Evolutionary conservation across 2,113 vertebrate genomes (phyloP).

Genomic region (Thomomys bottae): DNA sequence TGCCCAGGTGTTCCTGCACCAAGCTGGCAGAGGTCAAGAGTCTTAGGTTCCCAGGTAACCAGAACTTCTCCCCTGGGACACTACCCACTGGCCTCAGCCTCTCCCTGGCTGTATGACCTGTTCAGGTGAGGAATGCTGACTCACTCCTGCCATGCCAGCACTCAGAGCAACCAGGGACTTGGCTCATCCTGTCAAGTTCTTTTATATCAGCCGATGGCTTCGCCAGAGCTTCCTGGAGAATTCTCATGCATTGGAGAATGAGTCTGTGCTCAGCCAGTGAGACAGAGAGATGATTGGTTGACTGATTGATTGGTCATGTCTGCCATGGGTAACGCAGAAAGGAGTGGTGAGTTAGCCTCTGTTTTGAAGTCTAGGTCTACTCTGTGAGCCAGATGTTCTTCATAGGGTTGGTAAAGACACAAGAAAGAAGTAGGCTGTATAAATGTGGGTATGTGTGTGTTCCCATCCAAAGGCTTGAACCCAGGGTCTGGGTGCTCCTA

Average conservation of each 20-base stretch:
- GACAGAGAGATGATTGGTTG: not conserved
- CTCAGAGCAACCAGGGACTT: not conserved
- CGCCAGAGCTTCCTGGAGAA: not conserved
- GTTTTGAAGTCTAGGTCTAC: not conserved
- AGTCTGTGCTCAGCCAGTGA: not conserved
- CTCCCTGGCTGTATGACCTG: not conserved
- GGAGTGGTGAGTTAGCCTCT: too few relatives aligned
- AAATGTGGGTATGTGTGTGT: too few relatives aligned
- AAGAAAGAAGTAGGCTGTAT: not conserved
- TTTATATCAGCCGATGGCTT: not conserved
- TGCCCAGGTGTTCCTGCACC: not conserved
- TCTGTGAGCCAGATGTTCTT: not conserved
- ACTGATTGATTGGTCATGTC: not conserved
- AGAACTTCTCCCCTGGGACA: not conserved
- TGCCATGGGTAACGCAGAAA: not conserved
- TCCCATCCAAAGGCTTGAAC: too few relatives aligned
- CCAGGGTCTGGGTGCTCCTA: too few relatives aligned
- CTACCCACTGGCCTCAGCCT: not conserved
- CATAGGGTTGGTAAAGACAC: not conserved
- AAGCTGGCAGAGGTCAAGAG: not conserved
- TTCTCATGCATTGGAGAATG: not conserved
- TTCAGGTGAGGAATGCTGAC: constrained; percentile 5
- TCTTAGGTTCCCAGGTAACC: not conserved
- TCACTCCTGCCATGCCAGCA: not conserved
- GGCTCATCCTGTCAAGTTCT: not conserved